Evolutionary conservation across 2,113 vertebrate species (phyloP).

Genomic region (Poicephalus meyeri): DNA sequence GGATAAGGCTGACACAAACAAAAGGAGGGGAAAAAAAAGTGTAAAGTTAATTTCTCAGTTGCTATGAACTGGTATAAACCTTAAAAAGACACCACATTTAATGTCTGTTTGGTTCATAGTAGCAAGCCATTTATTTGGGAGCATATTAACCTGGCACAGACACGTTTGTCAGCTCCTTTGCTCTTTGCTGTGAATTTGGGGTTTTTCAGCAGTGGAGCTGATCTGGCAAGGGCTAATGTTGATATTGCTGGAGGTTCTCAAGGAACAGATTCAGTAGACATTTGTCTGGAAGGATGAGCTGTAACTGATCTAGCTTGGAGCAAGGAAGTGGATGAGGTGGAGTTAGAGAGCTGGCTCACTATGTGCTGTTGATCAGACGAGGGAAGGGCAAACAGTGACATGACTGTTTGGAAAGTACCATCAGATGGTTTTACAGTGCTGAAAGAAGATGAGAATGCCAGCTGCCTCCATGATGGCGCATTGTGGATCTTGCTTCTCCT

Average conservation of each 20-base stretch:
- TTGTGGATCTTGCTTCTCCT: neutral
- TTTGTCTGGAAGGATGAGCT: neutral
- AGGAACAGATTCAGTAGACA: neutral
- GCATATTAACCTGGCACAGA: neutral
- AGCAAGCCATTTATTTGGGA: neutral
- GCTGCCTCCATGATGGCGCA: fast-evolving
- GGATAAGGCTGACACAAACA: neutral
- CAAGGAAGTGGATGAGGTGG: neutral
- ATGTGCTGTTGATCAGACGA: neutral
- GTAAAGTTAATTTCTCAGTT: neutral
- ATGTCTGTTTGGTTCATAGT: neutral
- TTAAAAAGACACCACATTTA: neutral
- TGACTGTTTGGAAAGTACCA: neutral
- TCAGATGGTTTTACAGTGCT: neutral
- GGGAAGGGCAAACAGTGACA: neutral
- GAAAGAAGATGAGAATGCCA: neutral
- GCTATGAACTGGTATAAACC: neutral
- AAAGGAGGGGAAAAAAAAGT: neutral
- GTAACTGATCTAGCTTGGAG: neutral
- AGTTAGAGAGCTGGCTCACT: neutral
- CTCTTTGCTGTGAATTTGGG: neutral
- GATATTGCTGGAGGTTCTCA: neutral
- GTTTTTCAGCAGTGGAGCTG: neutral
- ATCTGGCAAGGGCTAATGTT: neutral
- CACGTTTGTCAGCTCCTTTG: neutral